Percentiles rank a stretch among this genome's conserved stretches.
phyloP scores from a whole-genome alignment of 2,113 vertebrate genomes.

The Silurus glanis region DNA sequence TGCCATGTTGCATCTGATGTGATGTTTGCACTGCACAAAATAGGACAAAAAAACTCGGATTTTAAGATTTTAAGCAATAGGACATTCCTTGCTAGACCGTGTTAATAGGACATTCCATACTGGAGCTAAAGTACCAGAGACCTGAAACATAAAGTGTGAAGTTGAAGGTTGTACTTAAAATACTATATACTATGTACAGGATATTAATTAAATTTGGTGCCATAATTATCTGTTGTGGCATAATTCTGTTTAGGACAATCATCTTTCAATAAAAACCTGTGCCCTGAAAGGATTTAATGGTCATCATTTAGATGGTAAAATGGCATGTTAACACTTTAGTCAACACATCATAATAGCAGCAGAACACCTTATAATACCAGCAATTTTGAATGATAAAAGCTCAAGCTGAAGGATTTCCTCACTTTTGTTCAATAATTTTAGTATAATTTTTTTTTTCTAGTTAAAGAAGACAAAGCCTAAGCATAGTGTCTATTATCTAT shows the following conservation, averaged over 20 bases:
- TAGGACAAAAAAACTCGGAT: no score
- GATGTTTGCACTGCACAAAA: not conserved
- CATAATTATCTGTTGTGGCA: not conserved
- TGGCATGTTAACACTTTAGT: not conserved
- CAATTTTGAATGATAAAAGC: not conserved
- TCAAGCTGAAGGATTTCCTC: not conserved
- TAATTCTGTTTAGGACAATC: not conserved
- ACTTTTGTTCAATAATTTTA: not conserved
- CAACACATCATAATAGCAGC: not conserved
- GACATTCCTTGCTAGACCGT: not conserved
- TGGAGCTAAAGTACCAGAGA: not conserved
- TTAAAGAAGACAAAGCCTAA: not conserved
- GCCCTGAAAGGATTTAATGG: not conserved
- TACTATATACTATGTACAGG: not conserved
- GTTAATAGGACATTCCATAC: not conserved
- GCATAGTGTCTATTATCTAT: not conserved
- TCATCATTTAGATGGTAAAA: conserved; percentile 2
- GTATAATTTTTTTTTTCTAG: not conserved
- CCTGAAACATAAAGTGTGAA: not conserved
- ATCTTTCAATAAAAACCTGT: not conserved
- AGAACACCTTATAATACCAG: not conserved
- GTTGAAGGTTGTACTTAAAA: not conserved
- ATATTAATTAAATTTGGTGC: conserved; percentile 6
- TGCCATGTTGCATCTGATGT: not conserved
- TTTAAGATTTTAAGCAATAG: no score